A percentile compares a stretch with the other conserved stretches of the same genome.
Evolutionary conservation across 1,140 invertebrate genomes (phyloP).

Genomic region (Drosophila obscura): DNA sequence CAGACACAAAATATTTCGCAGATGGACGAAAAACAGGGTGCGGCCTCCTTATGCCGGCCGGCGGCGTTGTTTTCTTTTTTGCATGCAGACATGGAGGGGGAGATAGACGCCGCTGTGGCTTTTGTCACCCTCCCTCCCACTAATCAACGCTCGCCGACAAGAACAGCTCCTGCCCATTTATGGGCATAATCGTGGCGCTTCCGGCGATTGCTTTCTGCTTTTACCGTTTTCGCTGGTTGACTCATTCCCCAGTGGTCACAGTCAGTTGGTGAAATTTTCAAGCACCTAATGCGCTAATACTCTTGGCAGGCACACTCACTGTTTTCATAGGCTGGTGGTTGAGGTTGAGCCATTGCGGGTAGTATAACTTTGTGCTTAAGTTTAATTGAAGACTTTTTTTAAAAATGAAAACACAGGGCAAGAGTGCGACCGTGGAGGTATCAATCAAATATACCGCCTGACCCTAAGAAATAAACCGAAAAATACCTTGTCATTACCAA

Average conservation of each 20-base stretch:
- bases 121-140: not conserved
- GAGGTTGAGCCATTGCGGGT: slow-evolving; percentile 72
- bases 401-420: slow-evolving; percentile 50
- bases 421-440: too few relatives aligned
- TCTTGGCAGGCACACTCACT: slow-evolving; percentile 63
- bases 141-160: not conserved
- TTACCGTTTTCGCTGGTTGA: slow-evolving; percentile 70
- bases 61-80: slow-evolving; percentile 11
- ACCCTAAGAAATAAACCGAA: too few relatives aligned
- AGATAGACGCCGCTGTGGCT: not conserved
- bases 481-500: too few relatives aligned
- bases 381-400: slow-evolving; percentile 24
- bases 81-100: slow-evolving; percentile 3
- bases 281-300: slow-evolving; percentile 24
- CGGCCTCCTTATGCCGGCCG: slow-evolving; percentile 35
- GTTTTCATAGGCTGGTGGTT: slow-evolving; percentile 80
- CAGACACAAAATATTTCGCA: not conserved
- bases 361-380: slow-evolving; percentile 14
- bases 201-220: slow-evolving; percentile 62
- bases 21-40: slow-evolving; percentile 49
- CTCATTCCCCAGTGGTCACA: slow-evolving; percentile 55
- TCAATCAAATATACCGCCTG: too few relatives aligned
- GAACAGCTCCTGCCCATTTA: slow-evolving; percentile 57
- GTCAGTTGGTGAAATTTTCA: not conserved
- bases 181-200: slow-evolving; percentile 71